Evolutionary conservation across 2,888 invertebrate genomes (phyloP), one percentile per base, ranked within the genome.

Genomic region (Drosophila multiciliata): DNA sequence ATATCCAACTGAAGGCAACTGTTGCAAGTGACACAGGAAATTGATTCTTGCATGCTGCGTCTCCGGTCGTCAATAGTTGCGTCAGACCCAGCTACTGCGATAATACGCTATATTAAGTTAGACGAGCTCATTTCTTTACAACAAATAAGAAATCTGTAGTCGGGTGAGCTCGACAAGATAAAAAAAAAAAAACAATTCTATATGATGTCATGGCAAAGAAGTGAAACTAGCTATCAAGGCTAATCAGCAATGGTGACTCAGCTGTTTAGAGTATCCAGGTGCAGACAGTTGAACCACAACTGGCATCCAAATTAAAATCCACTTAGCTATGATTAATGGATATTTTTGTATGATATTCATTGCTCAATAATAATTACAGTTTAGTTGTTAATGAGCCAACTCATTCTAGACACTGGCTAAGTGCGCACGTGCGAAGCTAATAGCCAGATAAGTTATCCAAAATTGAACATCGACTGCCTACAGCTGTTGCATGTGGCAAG

Each of bases 341-440:
- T 45, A 11, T 23, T 9, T 32, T 61, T 40, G 38, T 23, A 23
- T 29, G 42, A 32, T 58, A 65, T 62, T 75, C 58, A 75, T 59
- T 59, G 64, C 55, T 35, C 33, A 32, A 59, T 53, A 73, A 79
- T 82, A 85, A 82, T 85, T 82, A 82, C 66, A 80, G 67, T 82
- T 78, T 70, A 78, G 83, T 82, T 78, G 80, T 82, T 82, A 85
- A 82, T 82, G 82, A 78, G 82, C 52, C 74, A 77, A 78, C 78
- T 69, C 61, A 76, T 77, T 52, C 57, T 58, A 23, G 60, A n/a
- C 26, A 52, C 17, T 35, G 52, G 35, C 15, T 40, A 29, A 55
- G 8, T 55, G 55, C 33, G 33, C 36, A 20, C 35, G 32, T 35
- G 38, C 54, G 40, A 52, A 62, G 50, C 63, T 68, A 55, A 59